These are phyloP conservation scores for Drosophila dunni DNA, from an alignment of 1,140 invertebrate species.

Conservation along the genomic window DNA sequence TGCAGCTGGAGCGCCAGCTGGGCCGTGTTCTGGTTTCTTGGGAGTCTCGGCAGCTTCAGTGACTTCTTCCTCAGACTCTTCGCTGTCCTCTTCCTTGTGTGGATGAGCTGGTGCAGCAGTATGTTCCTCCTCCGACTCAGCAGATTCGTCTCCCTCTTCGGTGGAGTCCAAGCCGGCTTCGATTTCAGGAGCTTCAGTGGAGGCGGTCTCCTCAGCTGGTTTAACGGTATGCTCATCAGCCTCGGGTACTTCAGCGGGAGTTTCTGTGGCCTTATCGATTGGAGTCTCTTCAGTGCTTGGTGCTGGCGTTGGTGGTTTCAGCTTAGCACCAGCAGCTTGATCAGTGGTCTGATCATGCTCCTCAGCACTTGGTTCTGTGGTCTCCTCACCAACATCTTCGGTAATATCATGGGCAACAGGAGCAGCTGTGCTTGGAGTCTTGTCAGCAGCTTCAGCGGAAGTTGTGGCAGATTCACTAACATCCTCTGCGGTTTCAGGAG, in stretches of 20 bases:
- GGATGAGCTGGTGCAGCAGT: constrained; percentile 29
- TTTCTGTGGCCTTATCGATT: constrained; percentile 33
- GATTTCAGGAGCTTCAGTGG: constrained; percentile 50
- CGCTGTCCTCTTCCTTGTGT: constrained; percentile 45
- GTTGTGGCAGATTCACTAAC: constrained; percentile 34
- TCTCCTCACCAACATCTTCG: constrained; percentile 49
- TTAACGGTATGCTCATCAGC: constrained; percentile 21
- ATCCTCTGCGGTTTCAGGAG: constrained; percentile 37
- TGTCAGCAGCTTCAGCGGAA: constrained; percentile 49
- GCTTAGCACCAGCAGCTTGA: constrained; percentile 45
- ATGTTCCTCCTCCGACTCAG: constrained; percentile 75
- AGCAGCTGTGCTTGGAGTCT: constrained; percentile 45
- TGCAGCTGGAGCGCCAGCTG: not conserved
- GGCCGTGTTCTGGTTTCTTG: constrained; percentile 51
- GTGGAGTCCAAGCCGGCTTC: constrained; percentile 65
- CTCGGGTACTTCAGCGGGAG: constrained; percentile 39
- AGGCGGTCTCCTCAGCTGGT: constrained; percentile 39
- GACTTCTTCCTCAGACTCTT: constrained; percentile 33
- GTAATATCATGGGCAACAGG: constrained; percentile 49
- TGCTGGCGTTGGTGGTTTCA: constrained; percentile 42
- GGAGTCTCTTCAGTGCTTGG: constrained; percentile 27
- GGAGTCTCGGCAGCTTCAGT: constrained; percentile 18
- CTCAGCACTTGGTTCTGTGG: constrained; percentile 30
- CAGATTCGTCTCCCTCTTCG: constrained; percentile 70
- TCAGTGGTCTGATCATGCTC: constrained; percentile 47